Evolutionary conservation across 2,797 vertebrate genomes (phyloP).

Genomic region (Echiichthys vipera): DNA sequence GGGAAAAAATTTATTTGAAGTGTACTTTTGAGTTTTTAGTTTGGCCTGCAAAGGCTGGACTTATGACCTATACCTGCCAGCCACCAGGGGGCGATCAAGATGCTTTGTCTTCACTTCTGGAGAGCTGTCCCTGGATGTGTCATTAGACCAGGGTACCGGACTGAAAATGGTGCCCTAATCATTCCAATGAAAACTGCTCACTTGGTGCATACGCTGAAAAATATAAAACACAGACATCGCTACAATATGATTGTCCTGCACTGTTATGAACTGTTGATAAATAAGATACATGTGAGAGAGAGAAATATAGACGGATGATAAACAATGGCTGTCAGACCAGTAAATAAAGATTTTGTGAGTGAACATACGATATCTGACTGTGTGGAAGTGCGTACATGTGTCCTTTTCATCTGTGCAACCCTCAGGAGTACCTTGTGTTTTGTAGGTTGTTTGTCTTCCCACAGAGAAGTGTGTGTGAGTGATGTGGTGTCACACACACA

Average conservation of each 20-base stretch:
- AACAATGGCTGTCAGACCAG: background rate
- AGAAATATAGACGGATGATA: background rate
- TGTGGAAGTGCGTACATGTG: slow-evolving; percentile 44
- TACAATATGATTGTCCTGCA: background rate
- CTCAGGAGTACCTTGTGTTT: slow-evolving; percentile 57
- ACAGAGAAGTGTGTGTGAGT: slow-evolving; percentile 57
- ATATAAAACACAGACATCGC: too few species aligned
- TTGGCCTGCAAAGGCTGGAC: too few species aligned
- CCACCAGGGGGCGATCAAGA: too few species aligned
- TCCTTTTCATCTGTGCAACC: slow-evolving; percentile 62
- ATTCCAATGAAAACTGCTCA: too few species aligned
- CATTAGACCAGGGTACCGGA: too few species aligned
- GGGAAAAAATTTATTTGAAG: too few species aligned
- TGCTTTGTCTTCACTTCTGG: too few species aligned
- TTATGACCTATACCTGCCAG: too few species aligned
- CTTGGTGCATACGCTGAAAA: too few species aligned
- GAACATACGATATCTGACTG: background rate
- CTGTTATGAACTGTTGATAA: background rate
- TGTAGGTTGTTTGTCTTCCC: slow-evolving; percentile 57
- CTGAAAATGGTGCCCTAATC: too few species aligned
- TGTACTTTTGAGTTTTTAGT: too few species aligned
- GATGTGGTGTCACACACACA: slow-evolving; percentile 68
- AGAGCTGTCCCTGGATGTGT: too few species aligned
- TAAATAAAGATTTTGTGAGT: slow-evolving; percentile 10
- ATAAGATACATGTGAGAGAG: background rate